Evolutionary conservation across 35 echinoderm and acorn worm species (phyloP).

Genomic region (Patiria miniata): DNA sequence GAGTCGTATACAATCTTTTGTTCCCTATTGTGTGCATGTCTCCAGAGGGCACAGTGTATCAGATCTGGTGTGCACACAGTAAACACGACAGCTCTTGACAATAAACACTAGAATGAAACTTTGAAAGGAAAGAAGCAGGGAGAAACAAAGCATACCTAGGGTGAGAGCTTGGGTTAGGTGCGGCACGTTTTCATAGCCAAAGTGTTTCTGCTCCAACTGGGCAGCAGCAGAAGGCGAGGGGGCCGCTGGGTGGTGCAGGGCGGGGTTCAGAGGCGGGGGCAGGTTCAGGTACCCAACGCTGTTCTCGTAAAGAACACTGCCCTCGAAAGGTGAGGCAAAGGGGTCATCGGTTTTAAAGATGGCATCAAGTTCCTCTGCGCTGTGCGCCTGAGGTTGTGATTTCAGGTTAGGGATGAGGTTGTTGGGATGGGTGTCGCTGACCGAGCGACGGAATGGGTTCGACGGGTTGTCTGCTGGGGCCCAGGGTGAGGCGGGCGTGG

Average conservation of each 20-base stretch:
- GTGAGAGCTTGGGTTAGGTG: neutral
- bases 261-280: conserved; percentile 24
- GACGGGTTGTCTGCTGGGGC: neutral
- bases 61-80: too few relatives aligned
- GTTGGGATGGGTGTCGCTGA: conserved; percentile 48
- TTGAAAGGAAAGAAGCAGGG: neutral
- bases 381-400: neutral
- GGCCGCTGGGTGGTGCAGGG: neutral
- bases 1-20: too few relatives aligned
- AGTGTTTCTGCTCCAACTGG: conserved; percentile 2
- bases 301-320: neutral
- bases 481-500: too few relatives aligned
- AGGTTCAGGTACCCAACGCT: neutral
- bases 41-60: too few relatives aligned
- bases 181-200: conserved; percentile 8
- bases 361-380: neutral
- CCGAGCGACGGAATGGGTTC: conserved; percentile 80
- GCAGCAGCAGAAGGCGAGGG: neutral
- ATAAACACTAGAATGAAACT: too few relatives aligned
- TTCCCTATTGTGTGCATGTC: too few relatives aligned
- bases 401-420: neutral
- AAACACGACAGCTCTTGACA: too few relatives aligned
- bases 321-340: neutral
- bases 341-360: neutral
- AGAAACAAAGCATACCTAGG: neutral